Percentiles rank a stretch among this genome's conserved stretches.
Evolutionary conservation across 2,113 vertebrate genomes (phyloP).

Genomic region (Callipepla squamata): DNA sequence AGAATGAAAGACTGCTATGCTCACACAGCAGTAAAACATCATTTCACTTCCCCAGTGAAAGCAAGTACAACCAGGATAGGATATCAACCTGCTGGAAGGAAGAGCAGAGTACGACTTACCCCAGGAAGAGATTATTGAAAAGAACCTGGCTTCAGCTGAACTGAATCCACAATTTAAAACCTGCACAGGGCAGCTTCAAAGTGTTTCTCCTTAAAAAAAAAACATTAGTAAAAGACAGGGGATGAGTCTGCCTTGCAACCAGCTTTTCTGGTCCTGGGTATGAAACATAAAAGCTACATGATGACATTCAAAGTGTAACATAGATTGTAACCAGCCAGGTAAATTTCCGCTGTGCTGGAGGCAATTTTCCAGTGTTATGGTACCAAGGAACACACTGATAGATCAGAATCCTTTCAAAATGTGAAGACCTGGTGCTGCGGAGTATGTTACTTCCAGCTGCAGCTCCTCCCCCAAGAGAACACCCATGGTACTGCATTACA

Average conservation of each 20-base stretch:
- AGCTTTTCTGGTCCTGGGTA: conserved; percentile 64
- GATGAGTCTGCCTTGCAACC: conserved; percentile 61
- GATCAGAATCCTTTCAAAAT: conserved; percentile 69
- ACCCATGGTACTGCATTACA: conserved; percentile 50
- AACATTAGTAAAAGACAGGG: conserved; percentile 20
- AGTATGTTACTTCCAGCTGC: conserved; percentile 23
- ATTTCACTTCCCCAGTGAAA: conserved; percentile 40
- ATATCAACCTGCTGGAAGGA: conserved; percentile 51
- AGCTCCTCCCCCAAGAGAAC: conserved; percentile 57
- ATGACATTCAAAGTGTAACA: conserved; percentile 71
- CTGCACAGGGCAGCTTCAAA: conserved; percentile 64
- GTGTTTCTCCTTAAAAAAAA: conserved; percentile 65
- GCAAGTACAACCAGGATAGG: conserved; percentile 65
- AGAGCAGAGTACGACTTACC: conserved; percentile 10
- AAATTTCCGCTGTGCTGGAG: conserved; percentile 66
- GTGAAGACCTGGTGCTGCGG: conserved; percentile 66
- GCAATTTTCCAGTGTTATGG: conserved; percentile 61
- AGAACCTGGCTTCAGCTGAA: conserved; percentile 36
- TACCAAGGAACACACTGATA: conserved; percentile 69
- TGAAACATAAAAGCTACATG: conserved; percentile 69
- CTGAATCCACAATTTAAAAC: conserved; percentile 45
- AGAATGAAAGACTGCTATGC: neutral
- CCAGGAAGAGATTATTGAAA: conserved; percentile 15
- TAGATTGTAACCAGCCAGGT: conserved; percentile 68
- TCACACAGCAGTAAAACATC: conserved; percentile 12